These are phyloP conservation scores for Euclidia mi DNA, from an alignment of 2,888 invertebrate genomes.

Conservation along the genomic window DNA sequence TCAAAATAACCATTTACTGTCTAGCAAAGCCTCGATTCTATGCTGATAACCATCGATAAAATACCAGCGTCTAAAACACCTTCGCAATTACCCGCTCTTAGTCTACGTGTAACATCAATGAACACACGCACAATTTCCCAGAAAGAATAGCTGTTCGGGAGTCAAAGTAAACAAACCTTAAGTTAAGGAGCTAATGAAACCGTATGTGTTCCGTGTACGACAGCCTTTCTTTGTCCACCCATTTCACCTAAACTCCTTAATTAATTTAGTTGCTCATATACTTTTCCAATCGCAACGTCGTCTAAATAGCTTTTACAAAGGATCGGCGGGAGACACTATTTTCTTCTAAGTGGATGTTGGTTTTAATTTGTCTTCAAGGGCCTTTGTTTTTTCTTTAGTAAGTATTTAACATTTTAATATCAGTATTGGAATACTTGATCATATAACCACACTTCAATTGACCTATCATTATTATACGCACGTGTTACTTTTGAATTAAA, in stretches of 20 bases:
- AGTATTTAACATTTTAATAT: no score
- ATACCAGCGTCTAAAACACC: no score
- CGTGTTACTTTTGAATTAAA: no score
- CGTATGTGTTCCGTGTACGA: conserved; percentile 33
- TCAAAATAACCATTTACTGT: no score
- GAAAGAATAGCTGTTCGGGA: conserved; percentile 16
- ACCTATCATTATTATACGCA: no score
- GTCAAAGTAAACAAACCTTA: conserved; percentile 39
- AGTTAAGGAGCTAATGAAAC: conserved; percentile 45
- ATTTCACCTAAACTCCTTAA: conserved; percentile 30
- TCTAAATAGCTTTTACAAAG: conserved; percentile 9
- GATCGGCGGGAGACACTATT: neutral
- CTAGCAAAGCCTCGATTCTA: no score
- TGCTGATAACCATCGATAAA: no score
- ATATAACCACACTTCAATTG: no score
- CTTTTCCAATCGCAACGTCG: conserved; percentile 13
- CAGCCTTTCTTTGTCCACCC: conserved; percentile 42
- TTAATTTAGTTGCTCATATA: conserved; percentile 34
- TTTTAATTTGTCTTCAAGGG: neutral
- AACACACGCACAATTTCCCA: conserved; percentile 14
- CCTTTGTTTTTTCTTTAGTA: no score
- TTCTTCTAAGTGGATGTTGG: neutral
- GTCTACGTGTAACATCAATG: conserved; percentile 2
- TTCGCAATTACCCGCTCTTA: no score
- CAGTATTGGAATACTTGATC: no score